Percentiles rank a stretch among this genome's conserved stretches.
phyloP scores from a whole-genome alignment of 2,888 invertebrate genomes.

The Mellilla xanthometata region DNA sequence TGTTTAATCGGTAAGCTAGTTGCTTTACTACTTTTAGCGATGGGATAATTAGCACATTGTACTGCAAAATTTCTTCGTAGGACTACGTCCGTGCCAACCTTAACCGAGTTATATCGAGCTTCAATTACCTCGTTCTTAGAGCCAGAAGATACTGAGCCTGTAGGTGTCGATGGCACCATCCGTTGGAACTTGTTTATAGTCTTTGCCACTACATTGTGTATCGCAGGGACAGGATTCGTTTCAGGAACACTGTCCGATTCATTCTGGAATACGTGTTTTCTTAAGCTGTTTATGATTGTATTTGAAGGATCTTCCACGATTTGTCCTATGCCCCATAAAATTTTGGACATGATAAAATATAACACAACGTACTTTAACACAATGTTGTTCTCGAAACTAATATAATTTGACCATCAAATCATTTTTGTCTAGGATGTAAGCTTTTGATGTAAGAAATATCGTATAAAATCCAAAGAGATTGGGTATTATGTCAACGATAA shows the following conservation, averaged over 20 bases:
- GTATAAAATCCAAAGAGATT: too few species aligned
- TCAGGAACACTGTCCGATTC: slow-evolving; percentile 12
- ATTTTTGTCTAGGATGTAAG: too few species aligned
- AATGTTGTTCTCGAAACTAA: too few species aligned
- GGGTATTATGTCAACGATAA: too few species aligned
- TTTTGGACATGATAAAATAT: slow-evolving; percentile 42
- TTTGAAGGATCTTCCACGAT: slow-evolving; percentile 59
- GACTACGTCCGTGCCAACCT: slow-evolving; percentile 38
- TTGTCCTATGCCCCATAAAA: slow-evolving; percentile 57
- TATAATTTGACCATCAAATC: too few species aligned
- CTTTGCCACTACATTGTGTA: not conserved
- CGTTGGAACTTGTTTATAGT: not conserved
- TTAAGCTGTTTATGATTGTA: slow-evolving; percentile 47
- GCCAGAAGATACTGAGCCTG: slow-evolving; percentile 9
- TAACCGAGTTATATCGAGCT: slow-evolving; percentile 38
- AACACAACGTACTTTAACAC: not conserved
- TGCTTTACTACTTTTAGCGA: slow-evolving; percentile 36
- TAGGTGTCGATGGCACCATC: not conserved
- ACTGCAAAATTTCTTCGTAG: slow-evolving; percentile 37
- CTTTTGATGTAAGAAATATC: too few species aligned
- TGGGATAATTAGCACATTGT: slow-evolving; percentile 38
- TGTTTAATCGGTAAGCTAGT: slow-evolving; percentile 41
- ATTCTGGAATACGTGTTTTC: slow-evolving; percentile 36
- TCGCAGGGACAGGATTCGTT: slow-evolving; percentile 6
- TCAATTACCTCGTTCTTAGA: slow-evolving; percentile 10